Base-by-base conservation (phyloP, 2,888 invertebrate genomes). In the Archips crataeganus region DNA sequence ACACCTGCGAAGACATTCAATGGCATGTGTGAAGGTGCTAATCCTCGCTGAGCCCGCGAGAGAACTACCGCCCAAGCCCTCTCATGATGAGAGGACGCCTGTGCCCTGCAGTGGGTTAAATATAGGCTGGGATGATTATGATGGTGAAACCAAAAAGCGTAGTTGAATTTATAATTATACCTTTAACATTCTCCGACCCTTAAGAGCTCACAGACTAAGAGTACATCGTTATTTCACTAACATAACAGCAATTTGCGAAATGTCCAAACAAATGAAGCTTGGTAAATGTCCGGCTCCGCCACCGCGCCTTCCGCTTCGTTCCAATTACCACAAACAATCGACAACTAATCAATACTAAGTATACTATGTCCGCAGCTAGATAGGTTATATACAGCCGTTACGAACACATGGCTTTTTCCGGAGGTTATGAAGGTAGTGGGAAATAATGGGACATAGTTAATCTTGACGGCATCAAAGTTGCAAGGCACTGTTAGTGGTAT, bases 311-410 rank as follows among this genome's bases (percentile, higher is more conserved):
- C 64, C 73, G 73, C 6, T 11, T 34, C 34, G 64, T 39, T 47
- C 64, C 51, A 60, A 60, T 69, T 74, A 59, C 69, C 51, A 11
- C 47, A 42, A 15, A 74, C 74, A 74, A 74, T 74, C 39, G 64
- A 57, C 51, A 49, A 34, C n/a, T 60, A 69, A 70, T 60, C 60
- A 42, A 72, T 57, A 68, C 13, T 5, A n/a, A n/a, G n/a, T n/a
- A 51, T 10, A 49, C 10, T 15, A 32, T 57, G 3, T 36, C 13
- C 39, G 39, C n/a, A n/a, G n/a, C 13, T 51, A 36, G 9, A 10
- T 47, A 36, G 13, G 63, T 63, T 36, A n/a, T n/a, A n/a, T n/a
- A 39, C n/a, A 39, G 39, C 60, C n/a, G 34, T 36, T 60, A 51
- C 51, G 34, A 51, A 47, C 54, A 67, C 11, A 62, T 62, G 67